Conservation (phyloP, 2,113 vertebrate genomes). For the Carlito syrichta region DNA sequence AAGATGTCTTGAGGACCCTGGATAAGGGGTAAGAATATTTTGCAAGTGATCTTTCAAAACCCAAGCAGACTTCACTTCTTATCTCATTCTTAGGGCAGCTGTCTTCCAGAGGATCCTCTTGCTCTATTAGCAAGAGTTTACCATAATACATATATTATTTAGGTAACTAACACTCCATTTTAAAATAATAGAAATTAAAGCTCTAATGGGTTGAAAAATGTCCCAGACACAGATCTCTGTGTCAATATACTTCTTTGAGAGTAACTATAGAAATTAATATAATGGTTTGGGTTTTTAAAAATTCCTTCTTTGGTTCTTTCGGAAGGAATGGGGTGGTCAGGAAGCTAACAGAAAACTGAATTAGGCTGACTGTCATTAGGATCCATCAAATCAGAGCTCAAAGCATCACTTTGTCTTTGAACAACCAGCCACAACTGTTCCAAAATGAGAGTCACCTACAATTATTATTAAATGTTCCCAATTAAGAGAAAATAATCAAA, state of each 20-base stretch:
- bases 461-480: constrained; percentile 37
- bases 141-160: background rate
- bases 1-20: background rate
- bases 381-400: constrained; percentile 30
- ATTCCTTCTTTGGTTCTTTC: constrained; percentile 48
- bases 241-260: constrained; percentile 29
- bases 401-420: constrained; percentile 26
- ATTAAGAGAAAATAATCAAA: constrained; percentile 33
- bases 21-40: background rate
- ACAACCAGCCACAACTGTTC: constrained; percentile 1
- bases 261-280: constrained; percentile 10
- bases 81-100: background rate
- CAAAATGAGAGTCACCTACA: background rate
- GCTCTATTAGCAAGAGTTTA: background rate
- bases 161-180: background rate
- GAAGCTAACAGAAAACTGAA: background rate
- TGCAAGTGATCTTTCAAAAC: constrained; percentile 9
- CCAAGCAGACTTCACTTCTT: background rate
- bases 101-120: background rate
- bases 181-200: background rate
- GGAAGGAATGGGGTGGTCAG: constrained; percentile 20
- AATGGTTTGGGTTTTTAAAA: background rate
- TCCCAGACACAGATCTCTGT: background rate
- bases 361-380: constrained; percentile 33
- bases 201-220: background rate